phyloP scores from a whole-genome alignment of 92 coral and sea anemone genomes.

The Phenganax stokvisi region DNA sequence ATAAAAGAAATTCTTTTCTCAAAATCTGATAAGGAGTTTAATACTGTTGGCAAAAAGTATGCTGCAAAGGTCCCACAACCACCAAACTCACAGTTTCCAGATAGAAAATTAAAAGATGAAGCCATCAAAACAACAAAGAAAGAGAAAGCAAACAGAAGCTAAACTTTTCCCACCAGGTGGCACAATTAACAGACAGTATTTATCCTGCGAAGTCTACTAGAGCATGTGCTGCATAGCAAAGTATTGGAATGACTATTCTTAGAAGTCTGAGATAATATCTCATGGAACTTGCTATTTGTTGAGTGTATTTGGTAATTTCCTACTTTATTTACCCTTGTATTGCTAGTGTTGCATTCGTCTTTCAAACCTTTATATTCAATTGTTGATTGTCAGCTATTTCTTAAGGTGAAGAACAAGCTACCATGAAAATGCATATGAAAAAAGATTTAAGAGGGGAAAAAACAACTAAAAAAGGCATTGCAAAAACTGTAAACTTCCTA shows the following conservation, averaged over 20 bases:
- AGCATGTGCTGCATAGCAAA: background rate
- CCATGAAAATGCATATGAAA: background rate
- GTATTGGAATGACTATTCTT: background rate
- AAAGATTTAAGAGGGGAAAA: background rate
- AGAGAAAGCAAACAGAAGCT: background rate
- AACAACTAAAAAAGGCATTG: background rate
- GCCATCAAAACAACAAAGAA: background rate
- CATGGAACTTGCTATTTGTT: background rate
- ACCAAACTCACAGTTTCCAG: too few species aligned
- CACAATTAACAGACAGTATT: background rate
- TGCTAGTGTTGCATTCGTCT: background rate
- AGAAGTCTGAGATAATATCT: background rate
- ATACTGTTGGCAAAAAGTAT: background rate
- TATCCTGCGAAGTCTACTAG: background rate
- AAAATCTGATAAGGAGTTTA: background rate
- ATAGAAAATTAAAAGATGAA: too few species aligned
- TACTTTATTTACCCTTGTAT: background rate
- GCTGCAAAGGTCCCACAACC: constrained; percentile 1
- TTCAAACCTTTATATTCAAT: background rate
- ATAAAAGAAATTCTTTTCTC: constrained; percentile 8
- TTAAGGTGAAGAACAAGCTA: constrained; percentile 7
- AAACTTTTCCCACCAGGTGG: constrained; percentile 7
- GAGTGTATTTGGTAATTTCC: background rate
- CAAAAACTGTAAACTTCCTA: constrained; percentile 1
- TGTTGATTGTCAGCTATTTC: background rate